Base-by-base conservation (phyloP, 2,113 vertebrate species). In the Okapia johnstoni region DNA sequence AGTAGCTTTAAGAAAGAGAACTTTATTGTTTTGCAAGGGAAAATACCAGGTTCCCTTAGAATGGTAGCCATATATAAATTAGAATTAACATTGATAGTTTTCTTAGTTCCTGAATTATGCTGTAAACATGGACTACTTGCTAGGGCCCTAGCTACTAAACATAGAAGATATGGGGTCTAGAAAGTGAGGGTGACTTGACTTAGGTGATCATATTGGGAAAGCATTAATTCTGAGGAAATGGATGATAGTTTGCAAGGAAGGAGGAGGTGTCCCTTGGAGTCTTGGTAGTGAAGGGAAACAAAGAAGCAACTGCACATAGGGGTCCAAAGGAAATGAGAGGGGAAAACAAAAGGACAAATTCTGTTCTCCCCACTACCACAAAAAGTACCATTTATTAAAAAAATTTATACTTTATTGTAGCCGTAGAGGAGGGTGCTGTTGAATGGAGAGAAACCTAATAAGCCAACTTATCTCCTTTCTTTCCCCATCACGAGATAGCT, bases 361-460 rank as follows among this genome's bases (percentile, higher is more conserved):
- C 14, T 86, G 0, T 54, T 36, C 7, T 16, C 19, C 21, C 36
- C 43, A 16, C 30, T 15, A 8, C 40, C 40, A 81, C 48, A 40
- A 79, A 73, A 85, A 84, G 14, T 77, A 40, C 25, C 30, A n/a
- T 54, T 91, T 93, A 21, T 73, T 63, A 52, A 85, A 84, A 60
- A 60, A 73, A 54, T 15, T 46, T 90, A 40, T 21, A 93, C 7
- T 91, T 87, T 10, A 40, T 3, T 57, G 4, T 46, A n/a, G 55
- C n/a, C 73, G 63, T 90, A 98, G 80, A 90, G 92, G 90, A 96
- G 85, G 80, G 80, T 70, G 50, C 58, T 94, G n/a, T 88, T 96
- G 54, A 96, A 80, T 52, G 66, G 77, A 88, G 80, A 55, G 92
- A 97, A 93, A 50, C 26, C 46, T 55, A 33, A 33, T 80, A 81